Base-by-base conservation (phyloP, 2,113 vertebrate genomes). In the Nansenia antarctica region DNA sequence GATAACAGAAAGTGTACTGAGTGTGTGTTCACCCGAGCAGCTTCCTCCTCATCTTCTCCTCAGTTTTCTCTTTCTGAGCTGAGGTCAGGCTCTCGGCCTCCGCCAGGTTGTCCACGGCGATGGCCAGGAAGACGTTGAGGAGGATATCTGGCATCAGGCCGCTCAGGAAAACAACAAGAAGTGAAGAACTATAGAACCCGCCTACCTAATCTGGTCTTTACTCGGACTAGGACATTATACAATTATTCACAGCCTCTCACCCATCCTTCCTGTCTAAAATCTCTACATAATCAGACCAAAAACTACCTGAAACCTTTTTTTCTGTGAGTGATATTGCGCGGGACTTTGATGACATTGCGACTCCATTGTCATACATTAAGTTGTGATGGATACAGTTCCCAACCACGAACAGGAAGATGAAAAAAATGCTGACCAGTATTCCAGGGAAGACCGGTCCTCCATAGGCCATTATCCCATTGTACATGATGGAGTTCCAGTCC, bases 41-140 rank as follows among this genome's bases (percentile, higher is more conserved):
- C 80, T 96, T 99, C 75, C 91, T 90, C 49, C 91, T 91, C 32
- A 94, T 73, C 67, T 92, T 94, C 73, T 99, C 96, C 74, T 98
- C 96, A 0, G 94, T 95, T 68, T 97, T 98, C 81, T 96, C 96
- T 74, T 96, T 98, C 88, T 99, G 98, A 35, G 96, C 98, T 0
- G 95, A 93, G 0, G 96, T 96, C 76, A 99, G 88, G 78, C 96
- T 99, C 87, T 99, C 96, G 0, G 98, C 98, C 74, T 99, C 97
- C 0, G 95, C 94, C 71, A 99, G 90, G 88, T 99, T 99, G 88
- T 99, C 97, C 0, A 99, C 98, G 0, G 98, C 98, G 0, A 99
- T 99, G 82, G 98, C 98, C 92, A 99, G 88, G 88, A 99, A 99
- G 55, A 99, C 98, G 4, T 98, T 99, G 62, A 99, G 93, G 47